phyloP scores from a whole-genome alignment of 2,113 vertebrate genomes.

The Sinocyclocheilus maitianheensis region DNA sequence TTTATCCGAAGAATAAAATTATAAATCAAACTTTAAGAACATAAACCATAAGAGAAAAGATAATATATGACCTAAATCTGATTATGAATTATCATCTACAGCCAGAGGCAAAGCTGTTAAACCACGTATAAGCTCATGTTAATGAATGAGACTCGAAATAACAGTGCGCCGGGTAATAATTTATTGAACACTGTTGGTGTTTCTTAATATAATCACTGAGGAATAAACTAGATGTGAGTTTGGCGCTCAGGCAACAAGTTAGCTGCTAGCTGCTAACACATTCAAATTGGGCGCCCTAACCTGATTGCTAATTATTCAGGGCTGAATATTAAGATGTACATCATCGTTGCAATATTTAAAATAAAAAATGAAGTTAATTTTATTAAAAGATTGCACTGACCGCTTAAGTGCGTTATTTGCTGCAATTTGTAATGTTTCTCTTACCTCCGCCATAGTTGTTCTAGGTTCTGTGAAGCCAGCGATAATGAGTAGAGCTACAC shows the following conservation, averaged over 20 bases:
- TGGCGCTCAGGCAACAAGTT: constrained; percentile 40
- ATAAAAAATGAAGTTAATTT: background rate
- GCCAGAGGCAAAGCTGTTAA: background rate
- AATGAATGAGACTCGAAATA: background rate
- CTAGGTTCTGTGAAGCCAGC: constrained; percentile 35
- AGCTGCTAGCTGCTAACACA: constrained; percentile 40
- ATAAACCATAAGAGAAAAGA: background rate
- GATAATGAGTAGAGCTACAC: background rate
- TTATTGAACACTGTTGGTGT: background rate
- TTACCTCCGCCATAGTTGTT: constrained; percentile 57
- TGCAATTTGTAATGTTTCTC: constrained; percentile 42
- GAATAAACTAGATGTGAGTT: constrained; percentile 4
- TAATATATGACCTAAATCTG: background rate
- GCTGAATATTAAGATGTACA: background rate
- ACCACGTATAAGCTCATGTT: background rate
- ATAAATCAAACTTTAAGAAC: background rate
- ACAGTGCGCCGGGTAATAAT: background rate
- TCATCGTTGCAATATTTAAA: background rate
- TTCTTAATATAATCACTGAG: background rate
- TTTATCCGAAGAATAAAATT: background rate
- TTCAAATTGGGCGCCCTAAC: constrained; percentile 41
- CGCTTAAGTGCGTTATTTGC: background rate
- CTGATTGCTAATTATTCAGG: constrained; percentile 13
- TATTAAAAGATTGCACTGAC: background rate
- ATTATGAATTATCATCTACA: background rate